Percentiles rank a stretch among this genome's conserved stretches.
Evolutionary conservation across 2,113 vertebrate species (phyloP).

Genomic region (Sorex araneus): DNA sequence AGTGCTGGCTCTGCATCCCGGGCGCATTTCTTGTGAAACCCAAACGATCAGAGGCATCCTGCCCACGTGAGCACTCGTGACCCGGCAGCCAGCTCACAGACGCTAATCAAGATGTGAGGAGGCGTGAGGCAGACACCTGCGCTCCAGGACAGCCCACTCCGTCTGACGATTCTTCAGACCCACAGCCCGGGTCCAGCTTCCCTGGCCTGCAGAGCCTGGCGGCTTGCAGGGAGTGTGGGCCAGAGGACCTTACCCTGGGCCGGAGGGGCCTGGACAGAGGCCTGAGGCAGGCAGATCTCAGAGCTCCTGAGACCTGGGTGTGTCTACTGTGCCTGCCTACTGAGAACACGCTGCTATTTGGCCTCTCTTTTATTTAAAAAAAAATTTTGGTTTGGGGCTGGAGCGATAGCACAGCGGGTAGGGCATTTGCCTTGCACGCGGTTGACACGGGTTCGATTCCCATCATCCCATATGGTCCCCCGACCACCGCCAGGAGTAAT

Average conservation of each 20-base stretch:
- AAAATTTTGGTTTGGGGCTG: too few species aligned
- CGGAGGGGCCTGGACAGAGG: background rate
- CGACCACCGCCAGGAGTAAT: too few species aligned
- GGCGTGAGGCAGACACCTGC: conserved; percentile 26
- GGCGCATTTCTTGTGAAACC: conserved; percentile 32
- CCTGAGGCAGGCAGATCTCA: too few species aligned
- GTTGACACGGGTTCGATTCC: too few species aligned
- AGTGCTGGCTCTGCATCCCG: conserved; percentile 47
- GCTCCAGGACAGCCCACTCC: conserved; percentile 60
- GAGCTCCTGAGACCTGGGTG: too few species aligned
- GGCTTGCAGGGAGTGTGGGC: background rate
- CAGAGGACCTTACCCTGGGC: background rate
- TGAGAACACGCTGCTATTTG: too few species aligned
- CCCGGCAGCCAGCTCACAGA: background rate
- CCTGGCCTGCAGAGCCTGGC: background rate
- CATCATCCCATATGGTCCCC: too few species aligned
- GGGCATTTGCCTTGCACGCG: too few species aligned
- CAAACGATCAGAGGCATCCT: conserved; percentile 10
- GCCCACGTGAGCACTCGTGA: conserved; percentile 41
- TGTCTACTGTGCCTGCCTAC: too few species aligned
- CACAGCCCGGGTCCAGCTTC: background rate
- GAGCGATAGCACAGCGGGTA: too few species aligned
- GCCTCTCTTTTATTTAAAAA: too few species aligned
- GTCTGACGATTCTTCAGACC: conserved; percentile 24
- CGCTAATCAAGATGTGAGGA: conserved; percentile 55